A percentile compares a stretch with the other conserved stretches of the same genome.
Conservation (phyloP, 2,797 vertebrate species). For the Benthosema pterotum region DNA sequence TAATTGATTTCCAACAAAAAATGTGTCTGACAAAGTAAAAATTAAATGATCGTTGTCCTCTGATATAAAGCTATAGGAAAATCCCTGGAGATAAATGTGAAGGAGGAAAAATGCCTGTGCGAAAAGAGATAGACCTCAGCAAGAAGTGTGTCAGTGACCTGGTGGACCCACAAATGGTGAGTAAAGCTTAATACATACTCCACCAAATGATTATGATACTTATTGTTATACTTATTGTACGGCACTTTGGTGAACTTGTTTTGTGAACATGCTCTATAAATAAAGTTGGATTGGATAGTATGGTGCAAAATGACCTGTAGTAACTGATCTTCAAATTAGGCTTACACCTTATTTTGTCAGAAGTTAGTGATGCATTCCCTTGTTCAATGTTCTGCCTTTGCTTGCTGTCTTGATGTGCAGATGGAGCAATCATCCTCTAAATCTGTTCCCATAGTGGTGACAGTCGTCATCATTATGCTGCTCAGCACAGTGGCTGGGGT, state of each 20-base stretch:
- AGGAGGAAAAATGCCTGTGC: slow-evolving; percentile 80
- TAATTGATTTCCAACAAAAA: no score
- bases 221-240: no score
- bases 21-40: neutral
- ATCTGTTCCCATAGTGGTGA: slow-evolving; percentile 80
- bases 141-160: slow-evolving; percentile 89
- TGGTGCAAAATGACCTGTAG: no score
- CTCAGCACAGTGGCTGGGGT: slow-evolving; percentile 78
- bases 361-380: no score
- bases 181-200: no score
- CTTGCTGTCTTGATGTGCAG: slow-evolving; percentile 51
- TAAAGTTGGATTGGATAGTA: no score
- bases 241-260: no score
- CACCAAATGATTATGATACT: no score
- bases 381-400: neutral
- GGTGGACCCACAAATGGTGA: slow-evolving; percentile 73
- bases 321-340: no score
- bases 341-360: no score
- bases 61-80: slow-evolving; percentile 87
- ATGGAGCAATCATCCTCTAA: slow-evolving; percentile 65
- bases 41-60: slow-evolving; percentile 1
- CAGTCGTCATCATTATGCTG: slow-evolving; percentile 83
- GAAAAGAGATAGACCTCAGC: slow-evolving; percentile 88
- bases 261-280: no score
- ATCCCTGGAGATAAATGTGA: slow-evolving; percentile 94